Conservation (phyloP, 1,140 invertebrate genomes). For the Drosophila mauritiana region DNA sequence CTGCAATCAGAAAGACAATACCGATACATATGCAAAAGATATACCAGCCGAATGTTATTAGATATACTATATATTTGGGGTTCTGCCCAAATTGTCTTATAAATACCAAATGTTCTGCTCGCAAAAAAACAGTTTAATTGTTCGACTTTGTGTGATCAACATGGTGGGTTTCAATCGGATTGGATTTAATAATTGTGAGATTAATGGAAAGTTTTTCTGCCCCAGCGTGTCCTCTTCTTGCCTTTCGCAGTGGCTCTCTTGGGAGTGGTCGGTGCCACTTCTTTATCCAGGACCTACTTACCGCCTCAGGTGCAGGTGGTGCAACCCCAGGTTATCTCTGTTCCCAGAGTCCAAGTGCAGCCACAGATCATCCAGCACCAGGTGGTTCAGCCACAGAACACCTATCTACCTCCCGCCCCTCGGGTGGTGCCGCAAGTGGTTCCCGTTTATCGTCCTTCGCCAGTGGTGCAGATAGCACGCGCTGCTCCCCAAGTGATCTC, state of each 20-base stretch:
- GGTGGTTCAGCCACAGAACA: constrained; percentile 29
- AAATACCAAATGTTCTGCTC: constrained; percentile 52
- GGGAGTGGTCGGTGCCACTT: constrained; percentile 23
- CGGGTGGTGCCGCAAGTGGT: constrained; percentile 21
- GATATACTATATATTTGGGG: constrained; percentile 23
- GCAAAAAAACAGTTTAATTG: constrained; percentile 45
- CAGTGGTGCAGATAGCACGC: neutral
- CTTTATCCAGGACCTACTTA: constrained; percentile 43
- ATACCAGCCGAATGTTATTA: constrained; percentile 12
- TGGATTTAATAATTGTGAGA: neutral
- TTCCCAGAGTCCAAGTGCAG: constrained; percentile 21
- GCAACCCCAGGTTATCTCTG: constrained; percentile 19
- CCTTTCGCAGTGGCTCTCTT: constrained; percentile 22
- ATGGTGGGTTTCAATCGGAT: constrained; percentile 52
- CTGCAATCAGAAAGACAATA: constrained; percentile 19
- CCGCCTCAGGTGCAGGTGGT: constrained; percentile 29
- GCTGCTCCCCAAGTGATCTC: constrained; percentile 12
- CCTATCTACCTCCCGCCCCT: constrained; percentile 37
- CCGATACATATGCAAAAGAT: constrained; percentile 20
- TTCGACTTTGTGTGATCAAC: constrained; percentile 53
- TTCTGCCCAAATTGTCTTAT: constrained; percentile 41
- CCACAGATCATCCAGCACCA: constrained; percentile 15
- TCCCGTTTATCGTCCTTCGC: neutral
- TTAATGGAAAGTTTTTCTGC: neutral
- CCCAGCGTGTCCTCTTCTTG: constrained; percentile 23